Percentiles rank a stretch among this genome's conserved stretches.
Evolutionary conservation across 2,797 vertebrate genomes (phyloP).

Genomic region (Cuniculus paca): DNA sequence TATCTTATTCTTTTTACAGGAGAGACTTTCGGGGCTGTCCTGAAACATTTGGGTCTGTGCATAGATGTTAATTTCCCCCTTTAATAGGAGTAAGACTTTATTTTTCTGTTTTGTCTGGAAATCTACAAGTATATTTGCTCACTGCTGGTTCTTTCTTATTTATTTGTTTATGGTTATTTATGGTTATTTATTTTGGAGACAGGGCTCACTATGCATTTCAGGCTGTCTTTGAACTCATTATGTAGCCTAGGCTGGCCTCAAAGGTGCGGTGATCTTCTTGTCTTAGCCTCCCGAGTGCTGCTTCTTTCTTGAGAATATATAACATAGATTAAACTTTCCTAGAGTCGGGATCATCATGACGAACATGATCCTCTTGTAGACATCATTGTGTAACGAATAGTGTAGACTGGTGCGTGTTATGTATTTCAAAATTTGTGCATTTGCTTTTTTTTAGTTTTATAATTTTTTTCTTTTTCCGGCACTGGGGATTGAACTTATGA

Average conservation of each 20-base stretch:
- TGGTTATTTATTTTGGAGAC: neutral
- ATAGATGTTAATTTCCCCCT: slow-evolving; percentile 6
- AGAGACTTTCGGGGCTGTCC: slow-evolving; percentile 14
- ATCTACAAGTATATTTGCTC: neutral
- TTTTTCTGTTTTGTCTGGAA: slow-evolving; percentile 63
- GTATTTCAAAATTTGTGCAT: neutral
- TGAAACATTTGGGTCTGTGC: slow-evolving; percentile 39
- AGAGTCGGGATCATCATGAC: neutral
- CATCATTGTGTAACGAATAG: neutral
- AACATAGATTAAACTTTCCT: neutral
- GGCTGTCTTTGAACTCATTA: neutral
- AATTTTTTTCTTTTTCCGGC: too few species aligned
- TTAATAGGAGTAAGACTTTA: slow-evolving; percentile 30
- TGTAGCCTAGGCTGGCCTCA: neutral
- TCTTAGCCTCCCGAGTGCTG: neutral
- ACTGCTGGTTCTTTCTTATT: slow-evolving; percentile 12
- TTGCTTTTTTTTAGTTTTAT: slow-evolving; percentile 21
- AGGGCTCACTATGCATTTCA: neutral
- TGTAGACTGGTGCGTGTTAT: neutral
- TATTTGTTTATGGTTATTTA: neutral
- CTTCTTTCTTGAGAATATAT: slow-evolving; percentile 21
- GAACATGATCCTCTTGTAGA: neutral
- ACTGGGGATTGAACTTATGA: too few species aligned
- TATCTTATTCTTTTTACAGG: slow-evolving; percentile 5
- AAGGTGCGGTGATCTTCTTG: neutral